Evolutionary conservation across 2,888 invertebrate genomes (phyloP).

Genomic region (Drosophila seclusa): DNA sequence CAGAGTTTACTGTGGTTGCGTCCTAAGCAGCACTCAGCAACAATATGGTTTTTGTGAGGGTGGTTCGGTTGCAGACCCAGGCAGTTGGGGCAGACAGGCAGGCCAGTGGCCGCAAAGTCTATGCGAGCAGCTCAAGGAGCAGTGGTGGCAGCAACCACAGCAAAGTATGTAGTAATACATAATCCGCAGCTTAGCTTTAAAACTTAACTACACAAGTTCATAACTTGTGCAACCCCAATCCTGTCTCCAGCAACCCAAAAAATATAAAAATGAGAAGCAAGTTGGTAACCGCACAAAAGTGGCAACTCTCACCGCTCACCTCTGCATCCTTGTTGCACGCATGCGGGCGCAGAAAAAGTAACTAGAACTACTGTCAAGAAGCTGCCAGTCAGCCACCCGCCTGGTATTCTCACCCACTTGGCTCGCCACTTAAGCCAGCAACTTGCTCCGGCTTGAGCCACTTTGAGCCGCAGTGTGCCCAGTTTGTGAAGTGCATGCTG

Average conservation of each 20-base stretch:
- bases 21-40: conserved; percentile 43
- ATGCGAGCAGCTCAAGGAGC: conserved; percentile 19
- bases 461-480: conserved; percentile 28
- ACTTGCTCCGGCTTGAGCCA: conserved; percentile 38
- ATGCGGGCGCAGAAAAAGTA: conserved; percentile 38
- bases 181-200: conserved; percentile 77
- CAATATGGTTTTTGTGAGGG: conserved; percentile 24
- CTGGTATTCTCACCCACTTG: conserved; percentile 45
- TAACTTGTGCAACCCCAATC: conserved; percentile 61
- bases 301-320: conserved; percentile 50
- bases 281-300: conserved; percentile 50
- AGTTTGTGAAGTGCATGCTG: conserved; percentile 33
- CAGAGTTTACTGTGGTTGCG: conserved; percentile 48
- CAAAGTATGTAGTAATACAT: conserved; percentile 76
- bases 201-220: conserved; percentile 78
- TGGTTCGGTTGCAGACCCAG: background rate
- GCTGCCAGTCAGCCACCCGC: conserved; percentile 19
- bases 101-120: conserved; percentile 42
- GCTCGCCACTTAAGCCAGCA: conserved; percentile 62
- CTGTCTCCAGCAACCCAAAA: conserved; percentile 3
- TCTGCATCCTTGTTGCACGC: conserved; percentile 54
- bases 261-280: conserved; percentile 13
- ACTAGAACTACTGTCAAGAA: conserved; percentile 28
- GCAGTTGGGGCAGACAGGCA: background rate
- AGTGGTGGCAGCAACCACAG: conserved; percentile 51